A percentile compares a stretch with the other conserved stretches of the same genome.
These are phyloP conservation scores for Coilia nasus DNA, from an alignment of 2,797 vertebrate genomes.

Conservation along the genomic window DNA sequence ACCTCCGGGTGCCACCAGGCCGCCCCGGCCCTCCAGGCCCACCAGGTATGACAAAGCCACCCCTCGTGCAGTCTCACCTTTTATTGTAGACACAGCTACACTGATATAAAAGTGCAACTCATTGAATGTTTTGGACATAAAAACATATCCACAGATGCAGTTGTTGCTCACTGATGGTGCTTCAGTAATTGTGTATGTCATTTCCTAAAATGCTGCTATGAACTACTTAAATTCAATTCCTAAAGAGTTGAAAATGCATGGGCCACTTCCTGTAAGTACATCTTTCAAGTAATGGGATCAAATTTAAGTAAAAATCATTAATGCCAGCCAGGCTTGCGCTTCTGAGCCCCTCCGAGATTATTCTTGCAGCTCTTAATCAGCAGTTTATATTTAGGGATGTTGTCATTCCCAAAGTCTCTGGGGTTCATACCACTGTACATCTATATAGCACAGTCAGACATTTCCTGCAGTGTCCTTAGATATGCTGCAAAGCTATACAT, in stretches of 20 bases:
- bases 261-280: neutral
- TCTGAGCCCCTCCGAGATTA: neutral
- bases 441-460: neutral
- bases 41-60: constrained; percentile 45
- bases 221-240: neutral
- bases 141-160: too few species aligned
- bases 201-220: neutral
- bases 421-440: neutral
- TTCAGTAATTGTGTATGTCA: neutral
- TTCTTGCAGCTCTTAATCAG: neutral
- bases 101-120: neutral
- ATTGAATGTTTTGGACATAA: neutral
- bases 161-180: neutral
- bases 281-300: neutral
- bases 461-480: neutral
- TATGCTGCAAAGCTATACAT: neutral
- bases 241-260: neutral
- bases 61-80: neutral
- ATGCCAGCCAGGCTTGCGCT: neutral
- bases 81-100: neutral
- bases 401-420: neutral
- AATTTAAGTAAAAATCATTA: neutral
- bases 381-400: constrained; percentile 5
- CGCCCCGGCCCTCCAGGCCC: constrained; percentile 55
- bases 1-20: constrained; percentile 32